A percentile compares a stretch with the other conserved stretches of the same genome.
These are phyloP conservation scores for Natator depressus DNA, from an alignment of 2,113 vertebrate species.

Conservation along the genomic window DNA sequence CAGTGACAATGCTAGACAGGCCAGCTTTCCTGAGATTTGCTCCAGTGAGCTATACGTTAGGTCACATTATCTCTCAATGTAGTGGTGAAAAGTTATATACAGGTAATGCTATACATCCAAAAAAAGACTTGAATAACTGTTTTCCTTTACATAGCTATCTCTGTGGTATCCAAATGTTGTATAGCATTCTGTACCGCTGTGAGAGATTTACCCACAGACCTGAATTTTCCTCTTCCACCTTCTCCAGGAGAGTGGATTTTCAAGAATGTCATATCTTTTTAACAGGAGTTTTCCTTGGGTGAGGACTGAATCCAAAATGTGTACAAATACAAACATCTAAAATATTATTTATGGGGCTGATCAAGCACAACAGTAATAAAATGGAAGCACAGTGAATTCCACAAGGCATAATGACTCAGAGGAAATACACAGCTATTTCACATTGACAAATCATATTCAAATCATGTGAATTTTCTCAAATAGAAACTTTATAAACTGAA, in stretches of 20 bases:
- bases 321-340: neutral
- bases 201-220: neutral
- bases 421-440: neutral
- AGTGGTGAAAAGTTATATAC: neutral
- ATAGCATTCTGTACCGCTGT: neutral
- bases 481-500: neutral
- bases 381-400: neutral
- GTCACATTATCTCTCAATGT: neutral
- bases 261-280: neutral
- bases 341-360: neutral
- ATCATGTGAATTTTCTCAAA: neutral
- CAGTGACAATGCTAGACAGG: neutral
- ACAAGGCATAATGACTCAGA: too few species aligned
- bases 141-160: neutral
- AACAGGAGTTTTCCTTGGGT: neutral
- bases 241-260: neutral
- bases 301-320: neutral
- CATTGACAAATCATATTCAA: neutral
- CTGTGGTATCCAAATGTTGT: neutral
- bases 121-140: neutral
- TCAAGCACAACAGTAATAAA: neutral
- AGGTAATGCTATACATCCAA: neutral
- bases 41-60: neutral
- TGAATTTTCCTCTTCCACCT: neutral
- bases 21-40: neutral